A percentile compares a stretch with the other conserved stretches of the same genome.
phyloP scores from a whole-genome alignment of 2,113 vertebrate species.

The Ameiurus melas region DNA sequence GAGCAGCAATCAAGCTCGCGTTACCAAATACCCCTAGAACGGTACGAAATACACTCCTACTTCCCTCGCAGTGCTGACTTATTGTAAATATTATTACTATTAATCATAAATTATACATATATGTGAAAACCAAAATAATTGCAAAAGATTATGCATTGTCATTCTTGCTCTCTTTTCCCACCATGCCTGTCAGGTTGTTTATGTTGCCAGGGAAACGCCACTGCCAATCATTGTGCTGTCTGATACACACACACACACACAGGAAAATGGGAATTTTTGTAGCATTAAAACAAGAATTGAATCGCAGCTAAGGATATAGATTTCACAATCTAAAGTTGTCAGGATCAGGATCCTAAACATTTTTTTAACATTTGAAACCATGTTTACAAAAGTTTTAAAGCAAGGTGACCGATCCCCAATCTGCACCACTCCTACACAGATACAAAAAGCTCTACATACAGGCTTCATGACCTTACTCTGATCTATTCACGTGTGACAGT shows the following conservation, averaged over 20 bases:
- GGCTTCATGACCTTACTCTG: neutral
- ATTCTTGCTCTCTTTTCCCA: neutral
- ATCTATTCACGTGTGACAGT: neutral
- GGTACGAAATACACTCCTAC: neutral
- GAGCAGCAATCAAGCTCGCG: neutral
- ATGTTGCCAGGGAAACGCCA: neutral
- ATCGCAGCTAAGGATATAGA: neutral
- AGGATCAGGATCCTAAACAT: neutral
- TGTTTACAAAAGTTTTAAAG: neutral
- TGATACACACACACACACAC: neutral
- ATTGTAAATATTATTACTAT: neutral
- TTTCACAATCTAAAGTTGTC: neutral
- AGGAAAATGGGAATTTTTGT: neutral
- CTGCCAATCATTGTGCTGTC: neutral
- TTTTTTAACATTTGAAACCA: neutral
- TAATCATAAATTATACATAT: neutral
- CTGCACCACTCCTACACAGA: neutral
- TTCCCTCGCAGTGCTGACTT: neutral
- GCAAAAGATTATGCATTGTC: neutral
- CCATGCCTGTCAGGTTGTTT: neutral
- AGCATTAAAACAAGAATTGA: neutral
- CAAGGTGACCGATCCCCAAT: neutral
- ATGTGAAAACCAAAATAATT: neutral
- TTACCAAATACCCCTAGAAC: neutral
- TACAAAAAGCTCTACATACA: neutral